Percentiles rank a stretch among this genome's conserved stretches.
Evolutionary conservation across 2,888 invertebrate species (phyloP).

Genomic region (Lochmaea crataegi): DNA sequence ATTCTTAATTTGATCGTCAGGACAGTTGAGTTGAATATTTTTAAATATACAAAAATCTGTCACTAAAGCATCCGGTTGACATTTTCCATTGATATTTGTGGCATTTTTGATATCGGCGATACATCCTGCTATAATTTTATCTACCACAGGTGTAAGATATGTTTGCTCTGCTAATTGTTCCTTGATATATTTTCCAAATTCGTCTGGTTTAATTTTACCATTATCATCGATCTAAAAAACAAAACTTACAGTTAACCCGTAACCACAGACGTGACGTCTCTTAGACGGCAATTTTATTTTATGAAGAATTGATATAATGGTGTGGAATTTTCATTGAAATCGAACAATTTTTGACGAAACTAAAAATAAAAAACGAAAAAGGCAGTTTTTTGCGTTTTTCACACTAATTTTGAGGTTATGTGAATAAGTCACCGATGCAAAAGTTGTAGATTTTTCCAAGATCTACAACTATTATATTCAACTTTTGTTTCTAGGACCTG

Average conservation of each 20-base stretch:
- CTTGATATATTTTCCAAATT: conserved; percentile 54
- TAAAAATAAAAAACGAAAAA: no score
- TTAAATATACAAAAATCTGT: conserved; percentile 62
- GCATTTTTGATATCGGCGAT: conserved; percentile 57
- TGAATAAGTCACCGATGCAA: no score
- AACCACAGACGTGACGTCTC: no score
- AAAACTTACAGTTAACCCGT: not conserved
- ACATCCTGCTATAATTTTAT: conserved; percentile 60
- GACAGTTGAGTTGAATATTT: conserved; percentile 62
- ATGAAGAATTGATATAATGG: no score
- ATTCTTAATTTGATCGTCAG: conserved; percentile 62
- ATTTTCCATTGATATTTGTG: conserved; percentile 52
- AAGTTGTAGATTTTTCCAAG: no score
- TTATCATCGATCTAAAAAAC: conserved; percentile 57
- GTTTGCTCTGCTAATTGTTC: conserved; percentile 55
- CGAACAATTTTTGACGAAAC: no score
- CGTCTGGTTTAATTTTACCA: conserved; percentile 58
- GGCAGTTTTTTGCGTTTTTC: no score
- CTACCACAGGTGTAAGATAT: conserved; percentile 57
- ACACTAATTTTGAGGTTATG: no score
- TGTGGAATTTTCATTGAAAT: no score
- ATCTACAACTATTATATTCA: no score
- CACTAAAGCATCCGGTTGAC: conserved; percentile 59
- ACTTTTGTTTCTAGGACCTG: no score
- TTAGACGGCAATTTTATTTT: no score